Evolutionary conservation across 2,797 vertebrate species (phyloP).

Genomic region (Spinibarbus caldwelli): DNA sequence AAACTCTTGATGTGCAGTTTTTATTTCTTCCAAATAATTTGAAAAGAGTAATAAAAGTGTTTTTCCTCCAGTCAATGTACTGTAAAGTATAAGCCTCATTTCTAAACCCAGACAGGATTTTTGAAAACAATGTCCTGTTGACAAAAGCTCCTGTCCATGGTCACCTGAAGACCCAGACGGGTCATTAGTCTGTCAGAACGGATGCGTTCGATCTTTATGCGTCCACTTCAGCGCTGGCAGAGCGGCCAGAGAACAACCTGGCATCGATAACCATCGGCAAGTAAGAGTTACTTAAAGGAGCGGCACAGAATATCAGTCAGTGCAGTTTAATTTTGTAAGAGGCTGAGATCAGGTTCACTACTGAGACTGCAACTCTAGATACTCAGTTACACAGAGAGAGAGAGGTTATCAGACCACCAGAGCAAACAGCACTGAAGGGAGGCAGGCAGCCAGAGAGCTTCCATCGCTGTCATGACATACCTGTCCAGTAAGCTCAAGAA

Average conservation of each 20-base stretch:
- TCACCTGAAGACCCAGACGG: constrained; percentile 27
- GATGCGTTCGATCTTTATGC: constrained; percentile 17
- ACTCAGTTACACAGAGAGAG: constrained; percentile 56
- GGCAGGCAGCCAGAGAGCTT: constrained; percentile 32
- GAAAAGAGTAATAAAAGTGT: not conserved
- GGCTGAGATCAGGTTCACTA: constrained; percentile 68
- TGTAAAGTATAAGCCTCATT: not conserved
- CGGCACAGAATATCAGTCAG: constrained; percentile 66
- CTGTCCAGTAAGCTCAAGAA: constrained; percentile 11
- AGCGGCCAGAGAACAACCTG: constrained; percentile 17
- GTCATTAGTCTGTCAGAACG: constrained; percentile 38
- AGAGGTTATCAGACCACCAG: constrained; percentile 37
- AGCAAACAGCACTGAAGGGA: constrained; percentile 3
- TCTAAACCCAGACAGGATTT: constrained; percentile 3
- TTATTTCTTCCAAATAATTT: not conserved
- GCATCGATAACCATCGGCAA: constrained; percentile 47
- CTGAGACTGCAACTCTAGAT: constrained; percentile 63
- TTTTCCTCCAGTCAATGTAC: not conserved
- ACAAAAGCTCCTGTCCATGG: too few species aligned
- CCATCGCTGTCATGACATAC: constrained; percentile 26
- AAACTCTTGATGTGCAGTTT: not conserved
- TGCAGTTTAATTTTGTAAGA: constrained; percentile 75
- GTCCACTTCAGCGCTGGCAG: constrained; percentile 33
- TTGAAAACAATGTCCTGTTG: not conserved
- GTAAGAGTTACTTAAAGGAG: constrained; percentile 70